Percentiles rank a stretch among this genome's conserved stretches.
Conservation (phyloP, 1,140 invertebrate species). For the Plodia interpunctella region DNA sequence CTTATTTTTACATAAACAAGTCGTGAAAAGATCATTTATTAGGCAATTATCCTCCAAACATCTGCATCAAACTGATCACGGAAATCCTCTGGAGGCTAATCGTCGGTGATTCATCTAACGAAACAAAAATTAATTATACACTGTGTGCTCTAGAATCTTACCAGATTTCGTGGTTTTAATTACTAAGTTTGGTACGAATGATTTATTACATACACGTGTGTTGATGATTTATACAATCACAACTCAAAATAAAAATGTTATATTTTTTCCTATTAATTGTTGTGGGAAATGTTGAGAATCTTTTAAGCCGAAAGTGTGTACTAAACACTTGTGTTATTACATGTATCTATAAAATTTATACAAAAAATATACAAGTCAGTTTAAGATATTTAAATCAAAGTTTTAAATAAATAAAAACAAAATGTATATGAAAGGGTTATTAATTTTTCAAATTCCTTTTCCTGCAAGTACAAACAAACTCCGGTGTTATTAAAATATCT, state of each 20-base stretch:
- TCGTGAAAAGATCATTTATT: conserved; percentile 63
- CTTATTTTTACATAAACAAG: conserved; percentile 17
- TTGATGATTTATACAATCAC: conserved; percentile 46
- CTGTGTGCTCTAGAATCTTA: conserved; percentile 52
- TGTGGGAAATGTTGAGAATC: conserved; percentile 6
- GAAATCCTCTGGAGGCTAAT: conserved; percentile 55
- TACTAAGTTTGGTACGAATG: conserved; percentile 47
- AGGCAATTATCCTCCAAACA: conserved; percentile 68
- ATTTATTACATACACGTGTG: conserved; percentile 59
- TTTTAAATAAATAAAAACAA: no score
- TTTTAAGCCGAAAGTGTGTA: no score
- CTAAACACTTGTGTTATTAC: no score
- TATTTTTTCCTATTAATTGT: conserved; percentile 8
- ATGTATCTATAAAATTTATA: no score
- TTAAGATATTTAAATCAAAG: no score
- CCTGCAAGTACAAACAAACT: not conserved
- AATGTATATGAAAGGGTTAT: no score
- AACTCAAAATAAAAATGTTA: conserved; percentile 15
- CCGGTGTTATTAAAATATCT: conserved; percentile 4
- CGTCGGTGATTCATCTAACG: conserved; percentile 68
- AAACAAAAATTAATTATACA: conserved; percentile 73
- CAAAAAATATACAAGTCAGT: no score
- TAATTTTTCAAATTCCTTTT: no score
- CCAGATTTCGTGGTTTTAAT: conserved; percentile 68
- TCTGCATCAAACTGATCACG: conserved; percentile 57